Percentiles rank a stretch among this genome's conserved stretches.
phyloP scores from a whole-genome alignment of 2,797 vertebrate genomes.

The Pipistrellus nathusii region DNA sequence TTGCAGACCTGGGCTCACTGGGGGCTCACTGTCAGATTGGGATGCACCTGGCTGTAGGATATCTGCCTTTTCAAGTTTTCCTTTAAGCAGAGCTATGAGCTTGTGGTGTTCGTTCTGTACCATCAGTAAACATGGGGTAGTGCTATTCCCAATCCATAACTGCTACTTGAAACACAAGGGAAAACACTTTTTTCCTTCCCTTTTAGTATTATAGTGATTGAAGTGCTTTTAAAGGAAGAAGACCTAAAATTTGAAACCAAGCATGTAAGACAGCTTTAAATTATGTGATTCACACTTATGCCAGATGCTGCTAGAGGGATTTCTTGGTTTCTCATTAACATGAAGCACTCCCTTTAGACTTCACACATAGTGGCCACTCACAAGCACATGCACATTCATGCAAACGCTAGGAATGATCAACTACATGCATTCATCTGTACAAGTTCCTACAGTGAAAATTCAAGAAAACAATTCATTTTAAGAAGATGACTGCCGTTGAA shows the following conservation, averaged over 20 bases:
- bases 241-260: slow-evolving; percentile 79
- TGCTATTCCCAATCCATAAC: background rate
- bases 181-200: background rate
- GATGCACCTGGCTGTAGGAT: slow-evolving; percentile 57
- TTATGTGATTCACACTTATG: slow-evolving; percentile 86
- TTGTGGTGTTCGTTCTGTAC: slow-evolving; percentile 65
- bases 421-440: slow-evolving; percentile 73
- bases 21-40: slow-evolving; percentile 8
- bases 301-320: slow-evolving; percentile 84
- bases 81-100: slow-evolving; percentile 16
- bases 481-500: slow-evolving; percentile 36
- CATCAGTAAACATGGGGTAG: slow-evolving; percentile 36
- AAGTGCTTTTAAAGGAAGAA: slow-evolving; percentile 63
- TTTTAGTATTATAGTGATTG: slow-evolving; percentile 63
- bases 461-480: slow-evolving; percentile 54
- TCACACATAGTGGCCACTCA: slow-evolving; percentile 83
- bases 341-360: slow-evolving; percentile 84
- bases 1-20: background rate
- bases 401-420: slow-evolving; percentile 62
- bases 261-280: slow-evolving; percentile 82
- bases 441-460: slow-evolving; percentile 69
- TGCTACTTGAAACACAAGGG: slow-evolving; percentile 23
- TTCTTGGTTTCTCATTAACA: slow-evolving; percentile 86
- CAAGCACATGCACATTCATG: slow-evolving; percentile 75
- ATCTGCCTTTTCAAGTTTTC: slow-evolving; percentile 74